Conservation (phyloP, 2,888 invertebrate species). For the Myopa tessellatipennis region DNA sequence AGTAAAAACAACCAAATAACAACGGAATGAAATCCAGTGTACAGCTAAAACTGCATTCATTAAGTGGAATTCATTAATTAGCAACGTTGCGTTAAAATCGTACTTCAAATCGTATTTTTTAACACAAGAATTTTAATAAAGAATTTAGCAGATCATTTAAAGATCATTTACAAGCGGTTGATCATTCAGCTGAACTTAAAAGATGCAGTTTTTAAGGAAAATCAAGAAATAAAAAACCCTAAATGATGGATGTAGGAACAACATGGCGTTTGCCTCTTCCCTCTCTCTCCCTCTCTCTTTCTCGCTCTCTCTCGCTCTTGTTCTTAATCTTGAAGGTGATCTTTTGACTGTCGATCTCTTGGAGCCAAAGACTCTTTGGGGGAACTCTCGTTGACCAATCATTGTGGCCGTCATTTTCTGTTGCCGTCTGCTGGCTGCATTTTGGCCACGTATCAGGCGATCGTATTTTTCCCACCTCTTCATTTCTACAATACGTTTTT, state of each 20-base stretch:
- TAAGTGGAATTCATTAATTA: neutral
- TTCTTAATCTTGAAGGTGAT: no score
- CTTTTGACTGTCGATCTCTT: neutral
- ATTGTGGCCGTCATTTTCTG: constrained; percentile 4
- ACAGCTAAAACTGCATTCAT: neutral
- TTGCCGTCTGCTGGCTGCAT: neutral
- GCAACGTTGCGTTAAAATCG: neutral
- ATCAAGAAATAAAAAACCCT: neutral
- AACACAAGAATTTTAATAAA: neutral
- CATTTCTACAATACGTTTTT: neutral
- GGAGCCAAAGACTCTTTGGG: neutral
- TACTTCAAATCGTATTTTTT: neutral
- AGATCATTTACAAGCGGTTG: no score
- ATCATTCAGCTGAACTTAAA: no score
- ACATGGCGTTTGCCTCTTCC: constrained; percentile 4
- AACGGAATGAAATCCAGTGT: neutral
- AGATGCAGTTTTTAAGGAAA: neutral
- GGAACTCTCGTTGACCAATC: constrained; percentile 17
- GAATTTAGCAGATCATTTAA: no score
- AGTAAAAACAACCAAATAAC: neutral
- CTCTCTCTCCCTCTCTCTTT: neutral
- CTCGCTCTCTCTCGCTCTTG: no score
- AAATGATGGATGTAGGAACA: neutral
- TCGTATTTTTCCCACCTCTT: neutral
- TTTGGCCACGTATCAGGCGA: neutral